Evolutionary conservation across 2,113 vertebrate genomes (phyloP), one percentile per base, ranked within the genome.

Genomic region (Bos javanicus): DNA sequence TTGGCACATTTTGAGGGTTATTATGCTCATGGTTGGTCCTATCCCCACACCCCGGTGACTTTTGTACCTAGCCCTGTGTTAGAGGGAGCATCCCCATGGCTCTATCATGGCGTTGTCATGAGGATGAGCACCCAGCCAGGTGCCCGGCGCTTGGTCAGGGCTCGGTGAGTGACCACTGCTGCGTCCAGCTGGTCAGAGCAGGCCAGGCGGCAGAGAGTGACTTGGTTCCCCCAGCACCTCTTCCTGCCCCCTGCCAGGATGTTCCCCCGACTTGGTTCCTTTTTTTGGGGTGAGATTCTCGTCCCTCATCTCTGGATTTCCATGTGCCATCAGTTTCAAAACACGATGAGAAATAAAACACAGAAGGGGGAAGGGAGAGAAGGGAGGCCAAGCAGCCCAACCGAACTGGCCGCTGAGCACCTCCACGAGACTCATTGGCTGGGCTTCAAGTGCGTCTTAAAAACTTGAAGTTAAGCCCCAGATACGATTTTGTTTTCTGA

Each of bases 401-500:
- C 12, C 8, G 17, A 1, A 3, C 50, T 78, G 36, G 80, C 2
- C 11, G 19, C 26, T 12, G 19, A 33, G 33, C 13, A 10, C 30
- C 43, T 12, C 6, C 17, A 16, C 33, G 30, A 6, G 25, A n/a
- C 36, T 62, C 26, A 90, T 82, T 12, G 23, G 87, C 36, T 33
- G 39, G 57, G 16, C 25, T 50, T n/a, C 76, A 50, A 64, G 36
- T 1, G 43, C 30, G 43, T 90, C 80, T 85, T 39, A 64, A 87
- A 67, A 52, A 54, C 78, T 76, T 92, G 36, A 76, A 57, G 33
- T 59, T 30, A 56, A 39, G 54, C 84, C 39, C 21, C 60, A 43
- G 91, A n/a, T 46, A 50, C 3, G 33, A 48, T n/a, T 97, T 93
- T 71, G 60, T 57, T 80, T 89, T 91, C 78, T 81, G 62, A 59